A percentile compares a stretch with the other conserved stretches of the same genome.
These are phyloP conservation scores for Dicycla oo DNA, from an alignment of 2,888 invertebrate species.

Conservation along the genomic window DNA sequence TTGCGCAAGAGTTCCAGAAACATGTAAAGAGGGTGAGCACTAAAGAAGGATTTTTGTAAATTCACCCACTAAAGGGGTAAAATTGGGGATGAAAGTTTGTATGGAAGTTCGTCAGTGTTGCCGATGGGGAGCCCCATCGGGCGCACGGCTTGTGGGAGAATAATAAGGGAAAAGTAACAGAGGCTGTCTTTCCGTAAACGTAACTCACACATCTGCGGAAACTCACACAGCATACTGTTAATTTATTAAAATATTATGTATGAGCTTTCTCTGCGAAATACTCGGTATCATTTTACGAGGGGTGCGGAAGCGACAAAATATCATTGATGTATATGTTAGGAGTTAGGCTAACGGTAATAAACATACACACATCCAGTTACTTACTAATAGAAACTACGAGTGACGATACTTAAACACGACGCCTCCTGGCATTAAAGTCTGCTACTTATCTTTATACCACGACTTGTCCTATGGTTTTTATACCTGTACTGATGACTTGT, in stretches of 20 bases:
- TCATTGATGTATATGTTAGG: background rate
- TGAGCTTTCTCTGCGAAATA: background rate
- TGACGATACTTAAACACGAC: background rate
- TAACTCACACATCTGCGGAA: too few species aligned
- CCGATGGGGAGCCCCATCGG: too few species aligned
- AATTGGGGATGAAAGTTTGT: too few species aligned
- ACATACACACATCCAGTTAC: background rate
- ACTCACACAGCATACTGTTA: too few species aligned
- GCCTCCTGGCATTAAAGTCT: background rate
- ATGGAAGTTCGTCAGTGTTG: too few species aligned
- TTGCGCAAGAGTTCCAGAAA: too few species aligned
- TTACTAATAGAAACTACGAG: background rate
- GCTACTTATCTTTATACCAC: background rate
- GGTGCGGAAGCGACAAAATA: too few species aligned
- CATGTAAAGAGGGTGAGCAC: too few species aligned
- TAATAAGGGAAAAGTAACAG: background rate
- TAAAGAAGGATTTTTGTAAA: too few species aligned
- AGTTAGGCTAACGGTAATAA: background rate
- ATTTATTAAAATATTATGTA: background rate
- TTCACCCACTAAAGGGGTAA: too few species aligned
- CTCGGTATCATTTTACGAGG: background rate
- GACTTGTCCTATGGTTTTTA: background rate
- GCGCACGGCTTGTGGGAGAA: too few species aligned
- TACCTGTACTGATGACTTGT: background rate
- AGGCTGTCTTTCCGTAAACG: background rate